These are phyloP conservation scores for Bubalus kerabau DNA, from an alignment of 2,113 vertebrate genomes.

Conservation along the genomic window DNA sequence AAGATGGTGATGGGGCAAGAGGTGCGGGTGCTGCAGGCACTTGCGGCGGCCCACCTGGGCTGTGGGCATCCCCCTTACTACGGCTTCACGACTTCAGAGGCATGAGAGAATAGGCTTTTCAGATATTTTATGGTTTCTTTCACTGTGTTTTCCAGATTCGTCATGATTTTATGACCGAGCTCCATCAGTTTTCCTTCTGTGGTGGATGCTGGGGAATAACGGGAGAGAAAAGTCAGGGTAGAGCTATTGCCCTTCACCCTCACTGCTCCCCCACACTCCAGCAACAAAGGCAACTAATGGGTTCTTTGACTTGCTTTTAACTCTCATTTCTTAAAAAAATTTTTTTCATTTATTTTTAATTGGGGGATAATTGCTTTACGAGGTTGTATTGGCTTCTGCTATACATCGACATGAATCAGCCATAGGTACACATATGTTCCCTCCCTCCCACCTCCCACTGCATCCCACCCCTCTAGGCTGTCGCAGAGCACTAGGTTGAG, in stretches of 20 bases:
- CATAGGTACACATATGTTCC: neutral
- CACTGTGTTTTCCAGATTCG: neutral
- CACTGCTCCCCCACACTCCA: accelerated
- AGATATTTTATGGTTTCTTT: neutral
- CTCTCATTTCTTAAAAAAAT: neutral
- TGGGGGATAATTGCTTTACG: neutral
- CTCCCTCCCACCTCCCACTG: neutral
- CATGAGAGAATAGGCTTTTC: neutral
- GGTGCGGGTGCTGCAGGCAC: neutral
- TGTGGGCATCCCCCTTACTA: neutral
- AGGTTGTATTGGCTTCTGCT: neutral
- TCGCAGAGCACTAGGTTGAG: neutral
- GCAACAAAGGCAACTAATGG: neutral
- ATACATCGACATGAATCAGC: neutral
- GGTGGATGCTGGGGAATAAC: neutral
- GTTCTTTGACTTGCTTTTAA: neutral
- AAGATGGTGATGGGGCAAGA: neutral
- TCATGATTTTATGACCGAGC: neutral
- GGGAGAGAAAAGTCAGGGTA: neutral
- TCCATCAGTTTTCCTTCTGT: neutral
- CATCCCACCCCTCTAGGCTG: neutral
- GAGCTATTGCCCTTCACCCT: neutral
- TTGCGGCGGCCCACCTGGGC: no score
- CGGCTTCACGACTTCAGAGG: neutral
- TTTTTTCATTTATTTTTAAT: neutral